Percentiles rank a stretch among this genome's conserved stretches.
Evolutionary conservation across 2,888 invertebrate genomes (phyloP).

Genomic region (Athalia rosae): DNA sequence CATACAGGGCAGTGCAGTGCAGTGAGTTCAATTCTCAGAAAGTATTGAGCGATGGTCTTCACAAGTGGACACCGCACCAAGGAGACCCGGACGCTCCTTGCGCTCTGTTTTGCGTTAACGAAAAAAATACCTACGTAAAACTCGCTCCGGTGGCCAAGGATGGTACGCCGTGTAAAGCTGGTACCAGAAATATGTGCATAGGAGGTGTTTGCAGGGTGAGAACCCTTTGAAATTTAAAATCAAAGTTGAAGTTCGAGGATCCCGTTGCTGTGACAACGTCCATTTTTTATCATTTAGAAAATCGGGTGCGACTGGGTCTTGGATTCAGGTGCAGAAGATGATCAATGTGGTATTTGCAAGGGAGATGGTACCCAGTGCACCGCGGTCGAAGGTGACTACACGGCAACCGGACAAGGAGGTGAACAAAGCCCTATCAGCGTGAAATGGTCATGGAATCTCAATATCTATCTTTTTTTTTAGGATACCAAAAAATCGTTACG

Average conservation of each 20-base stretch:
- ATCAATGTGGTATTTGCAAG: constrained; percentile 90
- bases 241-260: not conserved
- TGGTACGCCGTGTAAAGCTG: constrained; percentile 90
- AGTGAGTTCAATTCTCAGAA: constrained; percentile 80
- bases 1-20: constrained; percentile 87
- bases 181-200: constrained; percentile 90
- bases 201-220: constrained; percentile 83
- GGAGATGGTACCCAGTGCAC: constrained; percentile 89
- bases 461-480: constrained; percentile 69
- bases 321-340: constrained; percentile 86
- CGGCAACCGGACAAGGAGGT: constrained; percentile 74
- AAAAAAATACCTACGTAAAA: constrained; percentile 83
- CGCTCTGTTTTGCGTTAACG: constrained; percentile 87
- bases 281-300: constrained; percentile 78
- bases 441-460: not conserved
- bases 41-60: constrained; percentile 61
- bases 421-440: constrained; percentile 45
- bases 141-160: constrained; percentile 86
- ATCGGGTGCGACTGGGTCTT: constrained; percentile 95
- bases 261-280: too few relatives aligned
- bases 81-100: constrained; percentile 80
- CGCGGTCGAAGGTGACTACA: constrained; percentile 79
- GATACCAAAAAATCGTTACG: constrained; percentile 77
- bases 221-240: constrained; percentile 13
- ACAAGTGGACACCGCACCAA: constrained; percentile 82